phyloP scores from a whole-genome alignment of 2,888 invertebrate species.

The Drosophila maculinotata region DNA sequence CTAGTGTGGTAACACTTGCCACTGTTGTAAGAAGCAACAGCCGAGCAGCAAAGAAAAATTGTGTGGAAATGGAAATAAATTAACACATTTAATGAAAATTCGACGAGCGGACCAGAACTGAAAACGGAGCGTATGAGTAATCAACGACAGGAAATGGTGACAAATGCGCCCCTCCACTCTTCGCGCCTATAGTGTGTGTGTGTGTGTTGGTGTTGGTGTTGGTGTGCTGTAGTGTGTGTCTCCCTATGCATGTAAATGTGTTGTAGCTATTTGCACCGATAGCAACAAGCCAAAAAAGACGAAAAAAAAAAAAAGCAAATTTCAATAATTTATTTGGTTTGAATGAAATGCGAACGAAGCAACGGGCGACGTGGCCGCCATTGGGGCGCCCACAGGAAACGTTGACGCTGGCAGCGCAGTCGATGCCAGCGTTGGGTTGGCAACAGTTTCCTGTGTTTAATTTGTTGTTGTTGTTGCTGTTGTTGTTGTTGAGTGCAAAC shows the following conservation, averaged over 20 bases:
- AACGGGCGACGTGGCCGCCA: constrained; percentile 66
- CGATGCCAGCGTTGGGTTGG: constrained; percentile 63
- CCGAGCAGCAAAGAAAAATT: constrained; percentile 30
- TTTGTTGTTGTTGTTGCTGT: constrained; percentile 45
- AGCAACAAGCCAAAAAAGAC: constrained; percentile 74
- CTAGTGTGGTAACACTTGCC: constrained; percentile 9
- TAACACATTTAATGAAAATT: constrained; percentile 78
- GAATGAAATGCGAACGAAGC: constrained; percentile 77
- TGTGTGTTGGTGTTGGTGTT: constrained; percentile 28
- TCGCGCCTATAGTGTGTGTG: constrained; percentile 15
- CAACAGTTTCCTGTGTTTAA: constrained; percentile 78
- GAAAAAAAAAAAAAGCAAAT: constrained; percentile 47
- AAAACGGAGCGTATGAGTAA: constrained; percentile 81
- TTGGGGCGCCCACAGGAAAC: constrained; percentile 83
- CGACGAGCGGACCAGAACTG: constrained; percentile 54
- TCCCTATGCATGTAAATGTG: constrained; percentile 66
- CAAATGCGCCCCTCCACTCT: constrained; percentile 64
- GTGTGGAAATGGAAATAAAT: constrained; percentile 77
- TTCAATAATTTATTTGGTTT: constrained; percentile 79
- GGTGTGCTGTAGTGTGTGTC: constrained; percentile 29
- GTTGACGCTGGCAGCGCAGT: constrained; percentile 57
- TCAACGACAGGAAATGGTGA: constrained; percentile 82
- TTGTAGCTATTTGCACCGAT: constrained; percentile 79
- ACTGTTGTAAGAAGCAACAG: constrained; percentile 3
- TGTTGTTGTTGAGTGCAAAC: constrained; percentile 69